These are phyloP conservation scores for Zhengitettix transpicula DNA, from an alignment of 2,888 invertebrate genomes.

Conservation along the genomic window DNA sequence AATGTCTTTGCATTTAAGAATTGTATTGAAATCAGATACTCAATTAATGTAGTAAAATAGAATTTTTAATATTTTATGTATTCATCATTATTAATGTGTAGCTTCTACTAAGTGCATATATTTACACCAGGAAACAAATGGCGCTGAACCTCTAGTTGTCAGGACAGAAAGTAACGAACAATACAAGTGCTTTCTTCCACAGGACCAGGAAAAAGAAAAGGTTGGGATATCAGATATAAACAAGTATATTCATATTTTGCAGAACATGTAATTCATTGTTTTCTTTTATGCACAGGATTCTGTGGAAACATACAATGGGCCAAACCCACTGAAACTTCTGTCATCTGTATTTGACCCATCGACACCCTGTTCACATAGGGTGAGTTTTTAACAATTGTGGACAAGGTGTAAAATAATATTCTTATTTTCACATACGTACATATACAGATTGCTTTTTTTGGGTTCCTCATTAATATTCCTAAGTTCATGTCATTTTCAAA, in stretches of 20 bases:
- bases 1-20: no score
- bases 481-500: no score
- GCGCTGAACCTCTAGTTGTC: slow-evolving; percentile 45
- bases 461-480: no score
- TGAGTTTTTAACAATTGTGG: slow-evolving; percentile 16
- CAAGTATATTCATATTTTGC: not conserved
- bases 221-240: slow-evolving; percentile 11
- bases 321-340: slow-evolving; percentile 60
- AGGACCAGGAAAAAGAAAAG: slow-evolving; percentile 27
- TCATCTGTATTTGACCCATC: slow-evolving; percentile 58
- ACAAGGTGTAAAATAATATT: no score
- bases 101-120: slow-evolving; percentile 5
- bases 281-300: slow-evolving; percentile 21
- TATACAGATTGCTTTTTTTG: no score
- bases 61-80: no score
- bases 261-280: not conserved
- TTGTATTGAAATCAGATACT: no score
- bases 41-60: no score
- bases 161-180: slow-evolving; percentile 63
- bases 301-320: slow-evolving; percentile 48
- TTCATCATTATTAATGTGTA: no score
- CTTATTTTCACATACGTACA: no score
- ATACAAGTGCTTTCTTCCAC: slow-evolving; percentile 69
- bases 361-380: slow-evolving; percentile 60
- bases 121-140: slow-evolving; percentile 7